Evolutionary conservation across 1,140 invertebrate genomes (phyloP), one percentile per base, ranked within the genome.

Genomic region (Pteromalus puparum): DNA sequence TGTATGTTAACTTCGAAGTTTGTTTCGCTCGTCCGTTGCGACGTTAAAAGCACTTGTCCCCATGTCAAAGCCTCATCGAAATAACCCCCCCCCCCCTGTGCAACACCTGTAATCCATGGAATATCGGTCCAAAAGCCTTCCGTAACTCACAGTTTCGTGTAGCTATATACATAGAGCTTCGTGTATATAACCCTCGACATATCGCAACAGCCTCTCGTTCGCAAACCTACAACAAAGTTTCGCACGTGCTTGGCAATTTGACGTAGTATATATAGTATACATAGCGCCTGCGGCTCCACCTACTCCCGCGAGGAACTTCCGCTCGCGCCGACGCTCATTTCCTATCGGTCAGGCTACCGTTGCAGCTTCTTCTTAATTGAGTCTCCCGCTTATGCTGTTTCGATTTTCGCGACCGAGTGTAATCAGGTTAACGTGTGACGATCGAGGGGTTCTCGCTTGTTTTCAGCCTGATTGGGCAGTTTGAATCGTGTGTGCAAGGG

Each of bases 281-380:
- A 90, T 83, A 90, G 78, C 83, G 85, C 85, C 84, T 85, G 82
- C 75, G 78, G 86, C 83, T 83, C 87, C 86, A 85, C 87, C 89
- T 48, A 48, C 46, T 48, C 87, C 81, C 70, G 38, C 70, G 48
- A 48, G 46, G 82, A 72, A 86, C 82, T 86, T 89, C 87, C 85
- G 87, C 24, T 15, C 26, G 42, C 28, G 7, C 6, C 24, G 28
- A 46, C 81, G 77, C 76, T 84, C 82, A 89, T 90, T 89, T 90
- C 88, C 89, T 89, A 87, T 89, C 87, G 87, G 89, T 86, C 88
- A 89, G 87, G 86, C 87, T 83, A 85, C 87, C 89, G 88, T 86
- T 7, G 80, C 86, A 87, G 83, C 76, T 88, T 88, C 89, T 88
- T 73, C 81, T 83, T 88, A 89, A 90, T 90, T 85, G 88, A 86